Evolutionary conservation across 2,113 vertebrate species (phyloP), one percentile per base, ranked within the genome.

Genomic region (Thinocorus orbignyianus): DNA sequence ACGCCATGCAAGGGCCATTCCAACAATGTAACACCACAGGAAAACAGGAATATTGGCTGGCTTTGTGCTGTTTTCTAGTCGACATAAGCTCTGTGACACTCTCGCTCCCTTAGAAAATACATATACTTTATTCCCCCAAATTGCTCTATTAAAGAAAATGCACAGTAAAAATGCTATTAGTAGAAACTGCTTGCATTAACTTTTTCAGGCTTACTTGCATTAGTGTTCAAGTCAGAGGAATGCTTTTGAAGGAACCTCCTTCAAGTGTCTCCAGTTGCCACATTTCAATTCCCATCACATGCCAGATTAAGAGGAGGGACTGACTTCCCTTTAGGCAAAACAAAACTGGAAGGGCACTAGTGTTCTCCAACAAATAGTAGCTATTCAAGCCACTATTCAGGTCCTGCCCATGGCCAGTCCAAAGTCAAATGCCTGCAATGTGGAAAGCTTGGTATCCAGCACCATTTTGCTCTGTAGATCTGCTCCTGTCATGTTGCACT

Each of bases 391-490:
- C 37, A n/a, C n/a, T n/a, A n/a, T n/a, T n/a, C n/a, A 66, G 17
- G 10, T 51, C 17, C 33, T 11, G 28, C 7, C 8, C 0, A 0
- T 3, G 54, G 51, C 13, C 41, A 49, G 18, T 35, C 31, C 46
- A 51, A 65, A 65, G 11, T 11, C 30, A 46, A 64, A 41, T 0
- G 0, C 24, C 35, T 65, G 37, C 22, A 58, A 10, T 0, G 11
- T 0, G 2, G 39, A 30, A 42, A 55, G 14, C 22, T 13, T 22
- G 23, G 42, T 55, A 52, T 33, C 54, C 20, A 17, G 13, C 42
- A 88, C 31, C 22, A 2, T 9, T 42, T 22, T 48, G 20, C 51
- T 42, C 66, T n/a, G 24, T 5, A 39, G 48, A 30, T 24, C 62
- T 44, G 13, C 7, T 60, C 5, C 51, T 57, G 12, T 24, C 17